Evolutionary conservation across 2,888 invertebrate genomes (phyloP).

Genomic region (Melolontha melolontha): DNA sequence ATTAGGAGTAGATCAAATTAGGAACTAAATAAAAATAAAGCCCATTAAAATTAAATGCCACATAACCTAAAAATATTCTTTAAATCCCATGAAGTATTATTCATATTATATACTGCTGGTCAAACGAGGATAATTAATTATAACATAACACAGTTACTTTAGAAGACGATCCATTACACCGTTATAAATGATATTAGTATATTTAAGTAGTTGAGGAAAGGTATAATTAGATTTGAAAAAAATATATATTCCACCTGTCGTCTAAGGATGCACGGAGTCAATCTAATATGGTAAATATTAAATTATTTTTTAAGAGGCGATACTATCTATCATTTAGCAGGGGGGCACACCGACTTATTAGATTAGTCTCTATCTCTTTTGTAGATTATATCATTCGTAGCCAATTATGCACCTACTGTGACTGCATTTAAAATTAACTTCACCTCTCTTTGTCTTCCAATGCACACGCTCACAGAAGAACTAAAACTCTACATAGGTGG

Average conservation of each 20-base stretch:
- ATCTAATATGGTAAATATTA: slow-evolving; percentile 34
- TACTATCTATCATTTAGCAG: slow-evolving; percentile 43
- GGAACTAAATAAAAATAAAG: too few species aligned
- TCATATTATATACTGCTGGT: too few species aligned
- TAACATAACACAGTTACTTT: slow-evolving; percentile 12
- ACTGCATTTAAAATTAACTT: slow-evolving; percentile 41
- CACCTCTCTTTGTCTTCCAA: slow-evolving; percentile 19
- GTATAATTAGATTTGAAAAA: slow-evolving; percentile 24
- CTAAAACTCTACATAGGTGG: too few species aligned
- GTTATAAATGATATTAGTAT: too few species aligned
- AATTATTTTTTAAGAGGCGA: slow-evolving; percentile 38
- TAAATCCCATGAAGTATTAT: too few species aligned
- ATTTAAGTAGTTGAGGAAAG: too few species aligned
- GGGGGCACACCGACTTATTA: slow-evolving; percentile 42
- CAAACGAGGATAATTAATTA: too few species aligned
- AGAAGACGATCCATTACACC: slow-evolving; percentile 12
- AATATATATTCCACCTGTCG: slow-evolving; percentile 11
- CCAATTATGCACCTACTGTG: slow-evolving; percentile 44
- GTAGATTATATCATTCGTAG: slow-evolving; percentile 44
- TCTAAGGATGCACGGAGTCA: neutral
- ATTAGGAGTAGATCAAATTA: too few species aligned
- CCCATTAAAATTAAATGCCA: too few species aligned
- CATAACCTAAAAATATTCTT: too few species aligned
- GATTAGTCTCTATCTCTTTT: slow-evolving; percentile 40
- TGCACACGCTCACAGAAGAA: too few species aligned